Conservation (phyloP, 2,113 vertebrate genomes). For the Rhinichthys klamathensis region DNA sequence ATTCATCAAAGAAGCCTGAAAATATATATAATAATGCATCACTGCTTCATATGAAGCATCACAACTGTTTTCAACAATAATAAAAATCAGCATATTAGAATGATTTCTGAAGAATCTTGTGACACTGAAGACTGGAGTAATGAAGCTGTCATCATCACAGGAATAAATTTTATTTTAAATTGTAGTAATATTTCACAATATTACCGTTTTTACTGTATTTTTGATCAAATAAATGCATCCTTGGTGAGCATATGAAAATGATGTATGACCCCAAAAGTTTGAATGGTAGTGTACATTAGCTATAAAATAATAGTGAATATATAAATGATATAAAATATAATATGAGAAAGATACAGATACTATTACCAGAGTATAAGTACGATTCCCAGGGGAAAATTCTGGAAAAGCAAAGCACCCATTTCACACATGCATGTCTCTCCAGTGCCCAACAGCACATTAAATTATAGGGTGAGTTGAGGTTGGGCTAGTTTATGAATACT, state of each 20-base stretch:
- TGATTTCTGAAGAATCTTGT: not conserved
- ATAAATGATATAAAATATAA: not conserved
- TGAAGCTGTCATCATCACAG: not conserved
- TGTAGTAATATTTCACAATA: not conserved
- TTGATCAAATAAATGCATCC: not conserved
- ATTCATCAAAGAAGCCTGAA: not conserved
- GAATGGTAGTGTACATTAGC: not conserved
- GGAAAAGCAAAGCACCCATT: not conserved
- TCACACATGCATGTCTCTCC: constrained; percentile 23
- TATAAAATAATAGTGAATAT: not conserved
- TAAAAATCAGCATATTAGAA: not conserved
- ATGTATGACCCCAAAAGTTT: not conserved
- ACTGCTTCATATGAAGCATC: not conserved
- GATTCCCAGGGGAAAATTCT: not conserved
- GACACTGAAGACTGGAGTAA: not conserved
- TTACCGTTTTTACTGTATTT: not conserved
- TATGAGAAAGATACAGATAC: not conserved
- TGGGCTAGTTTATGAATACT: constrained; percentile 40
- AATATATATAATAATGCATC: not conserved
- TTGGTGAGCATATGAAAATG: not conserved
- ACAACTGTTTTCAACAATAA: not conserved
- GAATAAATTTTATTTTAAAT: not conserved
- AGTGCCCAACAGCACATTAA: constrained; percentile 37
- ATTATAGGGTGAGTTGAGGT: constrained; percentile 46
- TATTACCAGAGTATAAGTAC: not conserved